Evolutionary conservation across 1,140 invertebrate species (phyloP).

Genomic region (Cydia strobilella): DNA sequence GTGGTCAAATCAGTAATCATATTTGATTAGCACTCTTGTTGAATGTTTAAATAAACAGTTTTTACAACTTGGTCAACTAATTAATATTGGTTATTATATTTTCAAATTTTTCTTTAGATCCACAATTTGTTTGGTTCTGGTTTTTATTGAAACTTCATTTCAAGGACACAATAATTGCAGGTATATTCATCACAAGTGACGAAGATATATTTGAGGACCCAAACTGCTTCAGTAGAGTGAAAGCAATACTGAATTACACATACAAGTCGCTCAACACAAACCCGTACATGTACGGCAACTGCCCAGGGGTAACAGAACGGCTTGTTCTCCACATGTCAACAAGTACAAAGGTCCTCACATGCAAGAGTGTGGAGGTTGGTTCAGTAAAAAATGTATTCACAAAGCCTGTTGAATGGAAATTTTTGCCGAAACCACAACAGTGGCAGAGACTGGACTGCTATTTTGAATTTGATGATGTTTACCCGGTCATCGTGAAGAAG

Average conservation of each 20-base stretch:
- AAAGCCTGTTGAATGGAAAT: constrained; percentile 84
- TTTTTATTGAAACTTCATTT: neutral
- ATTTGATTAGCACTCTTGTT: too few relatives aligned
- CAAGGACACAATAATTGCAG: constrained; percentile 45
- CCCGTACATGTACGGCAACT: constrained; percentile 82
- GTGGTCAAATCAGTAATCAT: too few relatives aligned
- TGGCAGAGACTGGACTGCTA: constrained; percentile 87
- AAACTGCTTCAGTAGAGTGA: constrained; percentile 79
- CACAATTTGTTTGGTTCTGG: too few relatives aligned
- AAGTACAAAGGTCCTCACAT: constrained; percentile 72
- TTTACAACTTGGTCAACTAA: too few relatives aligned
- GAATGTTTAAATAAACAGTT: too few relatives aligned
- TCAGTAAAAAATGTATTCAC: constrained; percentile 59
- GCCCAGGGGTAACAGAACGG: constrained; percentile 67
- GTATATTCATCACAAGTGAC: constrained; percentile 75
- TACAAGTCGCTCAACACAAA: constrained; percentile 80
- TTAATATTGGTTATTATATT: too few relatives aligned
- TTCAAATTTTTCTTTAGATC: too few relatives aligned
- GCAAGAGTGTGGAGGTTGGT: constrained; percentile 76
- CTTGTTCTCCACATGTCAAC: constrained; percentile 80
- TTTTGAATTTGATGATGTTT: constrained; percentile 85
- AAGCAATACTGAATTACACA: constrained; percentile 80
- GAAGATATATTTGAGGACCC: constrained; percentile 83
- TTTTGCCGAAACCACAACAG: constrained; percentile 81
- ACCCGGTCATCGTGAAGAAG: constrained; percentile 81